Evolutionary conservation across 2,797 vertebrate genomes (phyloP).

Genomic region (Characodon lateralis): DNA sequence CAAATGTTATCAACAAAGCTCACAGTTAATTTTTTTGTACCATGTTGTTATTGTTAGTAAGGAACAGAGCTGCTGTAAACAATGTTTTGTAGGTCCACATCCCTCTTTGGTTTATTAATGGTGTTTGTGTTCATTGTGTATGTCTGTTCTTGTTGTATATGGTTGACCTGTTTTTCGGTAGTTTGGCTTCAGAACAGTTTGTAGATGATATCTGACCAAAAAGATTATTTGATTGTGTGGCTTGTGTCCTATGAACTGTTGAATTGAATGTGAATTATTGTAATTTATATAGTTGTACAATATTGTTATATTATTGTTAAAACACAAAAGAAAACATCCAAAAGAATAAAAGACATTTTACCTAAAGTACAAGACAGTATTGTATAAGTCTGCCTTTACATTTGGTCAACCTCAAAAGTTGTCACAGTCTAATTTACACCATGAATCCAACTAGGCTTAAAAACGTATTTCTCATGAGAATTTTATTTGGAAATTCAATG

Average conservation of each 20-base stretch:
- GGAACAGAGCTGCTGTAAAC: neutral
- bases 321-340: neutral
- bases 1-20: neutral
- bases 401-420: neutral
- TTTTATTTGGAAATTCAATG: neutral
- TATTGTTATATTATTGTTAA: neutral
- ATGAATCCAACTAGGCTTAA: neutral
- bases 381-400: neutral
- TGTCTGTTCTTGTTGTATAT: neutral
- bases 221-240: neutral
- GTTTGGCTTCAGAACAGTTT: neutral
- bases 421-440: neutral
- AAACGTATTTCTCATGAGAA: neutral
- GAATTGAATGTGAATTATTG: neutral
- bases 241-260: neutral
- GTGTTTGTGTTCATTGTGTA: neutral
- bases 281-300: neutral
- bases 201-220: neutral
- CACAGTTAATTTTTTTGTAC: neutral
- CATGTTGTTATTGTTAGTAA: neutral
- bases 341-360: neutral
- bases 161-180: neutral
- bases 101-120: neutral
- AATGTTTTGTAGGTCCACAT: neutral
- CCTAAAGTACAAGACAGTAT: neutral